Base-by-base conservation (phyloP, 1,140 invertebrate species). In the Pseudomyrmex concolor region DNA sequence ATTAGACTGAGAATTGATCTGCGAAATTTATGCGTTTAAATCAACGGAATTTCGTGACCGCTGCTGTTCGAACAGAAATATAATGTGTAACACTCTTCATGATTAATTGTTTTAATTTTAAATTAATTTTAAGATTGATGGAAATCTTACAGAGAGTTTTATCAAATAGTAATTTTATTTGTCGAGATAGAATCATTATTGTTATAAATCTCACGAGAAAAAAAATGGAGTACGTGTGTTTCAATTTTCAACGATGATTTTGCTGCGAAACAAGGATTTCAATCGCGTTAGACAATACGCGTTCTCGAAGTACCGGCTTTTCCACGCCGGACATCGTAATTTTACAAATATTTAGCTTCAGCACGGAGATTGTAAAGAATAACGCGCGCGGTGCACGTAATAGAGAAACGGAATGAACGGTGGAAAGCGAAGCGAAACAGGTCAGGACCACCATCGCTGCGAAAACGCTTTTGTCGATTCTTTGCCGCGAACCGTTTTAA, bases 261-360 rank as follows among this genome's bases (percentile, higher is more conserved):
- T 43, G 51, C 2, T 59, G 64, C 48, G 17, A 25, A 70, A 25
- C 22, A 7, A 45, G 12, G 17, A 25, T 4, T 48, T 59, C 10
- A 25, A 59, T 12, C 5, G 15, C 19, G 8, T 76, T 55, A 48
- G 19, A 59, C 66, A 71, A 60, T 70, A 68, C 34, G 34, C 63
- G 7, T 59, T 59, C 66, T 70, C 54, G 10, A 78, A 68, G 74
- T 57, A 59, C 66, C 17, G 13, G 15, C 19, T 80, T 71, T 71
- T 34, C 54, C 19, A 70, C 51, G 17, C 43, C 22, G 66, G 66
- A 71, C 66, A 57, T 15, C 71, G 54, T 71, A 80, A 71, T 80
- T 34, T 80, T 80, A 55, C 76, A 80, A 80, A 80, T 80, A 80
- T 80, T 80, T 80, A 60, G 76, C 54, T 80, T 80, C 71, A 34